Conservation (phyloP, 2,113 vertebrate species). For the Alouatta palliata region DNA sequence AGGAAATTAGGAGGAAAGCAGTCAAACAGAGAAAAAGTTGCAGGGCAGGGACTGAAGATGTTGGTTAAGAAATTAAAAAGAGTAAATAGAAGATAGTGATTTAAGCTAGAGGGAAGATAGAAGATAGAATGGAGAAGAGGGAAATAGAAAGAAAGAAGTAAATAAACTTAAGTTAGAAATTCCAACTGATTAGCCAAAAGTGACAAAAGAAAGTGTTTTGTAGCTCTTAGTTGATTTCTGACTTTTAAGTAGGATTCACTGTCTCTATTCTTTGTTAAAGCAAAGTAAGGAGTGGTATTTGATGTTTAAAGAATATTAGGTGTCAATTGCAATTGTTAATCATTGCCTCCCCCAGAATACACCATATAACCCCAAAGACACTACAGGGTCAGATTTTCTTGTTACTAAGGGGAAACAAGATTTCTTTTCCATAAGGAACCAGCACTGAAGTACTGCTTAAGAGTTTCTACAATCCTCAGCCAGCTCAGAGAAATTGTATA, state of each 20-base stretch:
- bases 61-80: not conserved
- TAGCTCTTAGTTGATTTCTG: not conserved
- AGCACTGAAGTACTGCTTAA: not conserved
- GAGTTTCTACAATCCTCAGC: not conserved
- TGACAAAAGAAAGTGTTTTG: not conserved
- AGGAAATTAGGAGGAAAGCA: not conserved
- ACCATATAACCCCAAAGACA: not conserved
- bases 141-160: not conserved
- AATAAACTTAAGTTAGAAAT: not conserved
- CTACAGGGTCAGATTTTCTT: rapidly evolving
- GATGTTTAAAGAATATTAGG: not conserved
- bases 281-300: not conserved
- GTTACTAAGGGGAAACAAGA: not conserved
- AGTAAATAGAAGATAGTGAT: not conserved
- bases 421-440: not conserved
- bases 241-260: not conserved
- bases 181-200: not conserved
- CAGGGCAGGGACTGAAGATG: not conserved
- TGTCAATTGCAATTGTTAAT: not conserved
- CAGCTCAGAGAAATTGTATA: not conserved
- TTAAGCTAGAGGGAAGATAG: not conserved
- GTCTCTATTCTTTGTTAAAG: not conserved
- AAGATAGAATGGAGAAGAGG: not conserved
- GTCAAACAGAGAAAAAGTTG: not conserved
- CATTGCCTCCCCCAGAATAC: not conserved